A percentile compares a stretch with the other conserved stretches of the same genome.
Evolutionary conservation across 2,888 invertebrate species (phyloP).

Genomic region (Salticus scenicus): DNA sequence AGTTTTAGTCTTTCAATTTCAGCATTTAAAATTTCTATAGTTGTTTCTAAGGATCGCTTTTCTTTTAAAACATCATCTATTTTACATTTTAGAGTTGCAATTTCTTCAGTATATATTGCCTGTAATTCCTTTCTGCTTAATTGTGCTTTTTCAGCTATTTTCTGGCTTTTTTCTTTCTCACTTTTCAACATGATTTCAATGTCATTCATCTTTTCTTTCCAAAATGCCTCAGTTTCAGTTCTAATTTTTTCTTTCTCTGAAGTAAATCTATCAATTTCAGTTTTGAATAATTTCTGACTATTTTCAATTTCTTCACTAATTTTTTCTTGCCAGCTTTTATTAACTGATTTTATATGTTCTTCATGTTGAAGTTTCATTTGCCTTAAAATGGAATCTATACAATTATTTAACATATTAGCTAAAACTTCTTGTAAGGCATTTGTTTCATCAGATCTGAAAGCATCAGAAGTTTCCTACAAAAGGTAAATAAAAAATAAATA

Average conservation of each 20-base stretch:
- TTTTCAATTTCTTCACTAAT: constrained; percentile 22
- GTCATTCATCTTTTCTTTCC: constrained; percentile 35
- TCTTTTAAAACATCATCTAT: constrained; percentile 13
- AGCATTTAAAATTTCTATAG: constrained; percentile 2
- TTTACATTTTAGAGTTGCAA: not conserved
- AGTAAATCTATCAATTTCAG: constrained; percentile 26
- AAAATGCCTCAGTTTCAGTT: constrained; percentile 41
- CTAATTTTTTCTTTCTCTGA: constrained; percentile 28
- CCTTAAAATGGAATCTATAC: constrained; percentile 30
- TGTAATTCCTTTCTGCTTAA: not conserved
- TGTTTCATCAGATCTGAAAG: constrained; percentile 6
- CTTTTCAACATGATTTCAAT: constrained; percentile 8
- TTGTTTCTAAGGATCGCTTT: not conserved
- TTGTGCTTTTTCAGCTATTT: not conserved
- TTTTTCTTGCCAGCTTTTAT: constrained; percentile 55
- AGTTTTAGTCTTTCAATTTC: constrained; percentile 25
- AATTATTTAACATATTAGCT: constrained; percentile 24
- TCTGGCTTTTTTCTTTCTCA: constrained; percentile 4
- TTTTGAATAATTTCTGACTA: constrained; percentile 7
- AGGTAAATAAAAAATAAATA: not conserved
- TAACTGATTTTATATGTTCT: constrained; percentile 15
- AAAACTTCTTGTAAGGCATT: constrained; percentile 36
- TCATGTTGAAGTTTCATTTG: constrained; percentile 27
- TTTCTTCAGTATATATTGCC: not conserved
- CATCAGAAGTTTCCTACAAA: constrained; percentile 28